phyloP scores from a whole-genome alignment of 1,140 invertebrate genomes.

The Drosophila baimaii region DNA sequence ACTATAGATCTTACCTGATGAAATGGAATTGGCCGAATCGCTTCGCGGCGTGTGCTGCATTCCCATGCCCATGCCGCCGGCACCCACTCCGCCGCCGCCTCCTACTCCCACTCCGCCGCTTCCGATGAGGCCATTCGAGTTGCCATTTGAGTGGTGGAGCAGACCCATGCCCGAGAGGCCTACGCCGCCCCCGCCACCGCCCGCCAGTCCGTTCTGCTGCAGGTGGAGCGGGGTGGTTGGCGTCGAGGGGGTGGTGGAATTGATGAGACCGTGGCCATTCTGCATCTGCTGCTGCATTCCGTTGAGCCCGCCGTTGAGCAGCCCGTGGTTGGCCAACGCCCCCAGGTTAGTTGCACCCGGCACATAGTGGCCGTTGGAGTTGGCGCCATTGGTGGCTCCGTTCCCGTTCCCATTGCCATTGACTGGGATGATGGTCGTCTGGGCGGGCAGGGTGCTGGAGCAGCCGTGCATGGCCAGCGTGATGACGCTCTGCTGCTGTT shows the following conservation, averaged over 20 bases:
- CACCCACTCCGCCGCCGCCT: constrained; percentile 14
- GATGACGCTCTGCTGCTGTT: constrained; percentile 77
- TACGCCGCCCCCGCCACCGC: constrained; percentile 29
- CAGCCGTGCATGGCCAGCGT: constrained; percentile 73
- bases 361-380: constrained; percentile 60
- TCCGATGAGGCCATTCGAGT: constrained; percentile 53
- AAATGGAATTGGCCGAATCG: constrained; percentile 83
- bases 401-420: constrained; percentile 37
- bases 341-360: constrained; percentile 67
- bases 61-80: constrained; percentile 73
- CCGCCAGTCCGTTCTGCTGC: constrained; percentile 55
- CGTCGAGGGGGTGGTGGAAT: constrained; percentile 62
- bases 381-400: constrained; percentile 36
- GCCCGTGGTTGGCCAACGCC: constrained; percentile 58
- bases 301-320: constrained; percentile 52
- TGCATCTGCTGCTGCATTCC: constrained; percentile 70
- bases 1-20: constrained; percentile 77
- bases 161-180: constrained; percentile 44
- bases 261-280: constrained; percentile 68
- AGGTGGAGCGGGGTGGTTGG: constrained; percentile 46
- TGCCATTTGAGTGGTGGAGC: constrained; percentile 62
- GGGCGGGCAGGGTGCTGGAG: constrained; percentile 69
- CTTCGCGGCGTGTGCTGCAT: constrained; percentile 83
- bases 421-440: constrained; percentile 85
- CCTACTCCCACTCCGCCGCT: constrained; percentile 9